Percentiles rank a stretch among this genome's conserved stretches.
phyloP scores from a whole-genome alignment of 2,888 invertebrate genomes.

The Flexamia atlantica region DNA sequence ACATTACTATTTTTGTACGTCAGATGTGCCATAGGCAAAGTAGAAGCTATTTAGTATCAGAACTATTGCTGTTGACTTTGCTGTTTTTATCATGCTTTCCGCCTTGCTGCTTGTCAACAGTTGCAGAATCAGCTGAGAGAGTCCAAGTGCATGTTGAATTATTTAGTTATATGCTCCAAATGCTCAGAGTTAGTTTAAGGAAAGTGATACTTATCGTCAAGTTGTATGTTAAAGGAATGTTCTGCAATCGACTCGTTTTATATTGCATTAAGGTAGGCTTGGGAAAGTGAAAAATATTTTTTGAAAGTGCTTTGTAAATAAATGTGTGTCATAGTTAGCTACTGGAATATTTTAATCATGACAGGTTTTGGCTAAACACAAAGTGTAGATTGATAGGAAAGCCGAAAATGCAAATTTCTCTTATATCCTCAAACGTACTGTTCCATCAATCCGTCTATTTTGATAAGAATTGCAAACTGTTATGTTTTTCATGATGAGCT shows the following conservation, averaged over 20 bases:
- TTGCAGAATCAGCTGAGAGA: neutral
- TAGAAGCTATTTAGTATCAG: conserved; percentile 41
- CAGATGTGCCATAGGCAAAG: conserved; percentile 37
- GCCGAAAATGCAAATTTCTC: too few relatives aligned
- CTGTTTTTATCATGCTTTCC: conserved; percentile 43
- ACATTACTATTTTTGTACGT: conserved; percentile 57
- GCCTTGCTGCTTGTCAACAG: conserved; percentile 27
- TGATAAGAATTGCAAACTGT: too few relatives aligned
- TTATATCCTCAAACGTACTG: too few relatives aligned
- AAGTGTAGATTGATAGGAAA: neutral
- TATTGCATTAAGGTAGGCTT: conserved; percentile 3
- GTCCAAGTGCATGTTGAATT: conserved; percentile 30
- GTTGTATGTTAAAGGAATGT: conserved; percentile 14
- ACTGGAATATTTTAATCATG: conserved; percentile 1
- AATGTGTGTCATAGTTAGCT: conserved; percentile 15
- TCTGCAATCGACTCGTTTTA: neutral
- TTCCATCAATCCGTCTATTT: too few relatives aligned
- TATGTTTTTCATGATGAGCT: too few relatives aligned
- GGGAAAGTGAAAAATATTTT: conserved; percentile 28
- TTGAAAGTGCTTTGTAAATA: conserved; percentile 34
- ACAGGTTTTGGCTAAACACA: neutral
- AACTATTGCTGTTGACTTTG: conserved; percentile 12
- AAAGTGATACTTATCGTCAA: conserved; percentile 8
- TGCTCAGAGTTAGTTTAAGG: conserved; percentile 48
- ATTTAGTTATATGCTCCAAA: conserved; percentile 19